These are phyloP conservation scores for Sanderia malayensis DNA, from an alignment of 30 jellyfish, hydroid and myxozoan genomes.

Conservation along the genomic window DNA sequence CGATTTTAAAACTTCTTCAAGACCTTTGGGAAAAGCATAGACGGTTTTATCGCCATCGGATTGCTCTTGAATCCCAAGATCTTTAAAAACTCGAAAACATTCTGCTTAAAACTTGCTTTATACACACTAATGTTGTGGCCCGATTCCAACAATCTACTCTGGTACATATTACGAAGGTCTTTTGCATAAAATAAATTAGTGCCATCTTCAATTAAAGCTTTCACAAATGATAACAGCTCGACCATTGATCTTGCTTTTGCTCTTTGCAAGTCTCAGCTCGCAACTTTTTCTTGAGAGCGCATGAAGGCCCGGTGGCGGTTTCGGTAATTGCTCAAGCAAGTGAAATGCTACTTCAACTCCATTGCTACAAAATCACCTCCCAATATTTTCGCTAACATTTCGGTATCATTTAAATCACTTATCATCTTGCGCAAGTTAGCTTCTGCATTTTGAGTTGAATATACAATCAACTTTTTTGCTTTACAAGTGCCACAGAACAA, in stretches of 20 bases:
- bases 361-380: conserved; percentile 20
- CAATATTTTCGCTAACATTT: background rate
- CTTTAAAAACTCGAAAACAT: conserved; percentile 1
- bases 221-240: conserved; percentile 14
- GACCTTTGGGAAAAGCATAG: conserved; percentile 38
- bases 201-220: conserved; percentile 15
- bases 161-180: conserved; percentile 6
- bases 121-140: conserved; percentile 22
- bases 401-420: background rate
- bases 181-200: conserved; percentile 6
- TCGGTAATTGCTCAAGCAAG: background rate
- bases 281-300: conserved; percentile 2
- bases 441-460: background rate
- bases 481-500: background rate
- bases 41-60: conserved; percentile 23
- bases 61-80: conserved; percentile 30
- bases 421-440: background rate
- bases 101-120: conserved; percentile 27
- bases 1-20: conserved; percentile 14
- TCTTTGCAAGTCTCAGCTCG: conserved; percentile 6
- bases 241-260: conserved; percentile 28
- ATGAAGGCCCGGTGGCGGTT: background rate
- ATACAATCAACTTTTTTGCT: background rate
- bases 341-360: conserved; percentile 8
- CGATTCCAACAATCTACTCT: conserved; percentile 20